These are phyloP conservation scores for Athene cunicularia DNA, from an alignment of 2,113 vertebrate genomes.

Conservation along the genomic window DNA sequence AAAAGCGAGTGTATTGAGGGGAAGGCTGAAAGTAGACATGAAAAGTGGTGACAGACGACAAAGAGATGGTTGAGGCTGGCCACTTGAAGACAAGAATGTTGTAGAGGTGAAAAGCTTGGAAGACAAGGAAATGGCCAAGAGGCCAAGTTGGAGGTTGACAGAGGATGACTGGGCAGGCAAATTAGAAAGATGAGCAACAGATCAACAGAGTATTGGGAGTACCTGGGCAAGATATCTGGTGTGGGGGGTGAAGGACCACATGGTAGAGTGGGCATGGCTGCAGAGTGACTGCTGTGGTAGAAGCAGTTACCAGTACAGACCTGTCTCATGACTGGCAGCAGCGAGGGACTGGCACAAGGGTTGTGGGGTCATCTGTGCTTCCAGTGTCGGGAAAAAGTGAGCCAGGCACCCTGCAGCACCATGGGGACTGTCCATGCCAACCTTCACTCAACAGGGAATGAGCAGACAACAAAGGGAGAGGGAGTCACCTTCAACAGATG, in stretches of 20 bases:
- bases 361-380: background rate
- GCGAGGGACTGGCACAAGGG: background rate
- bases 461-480: background rate
- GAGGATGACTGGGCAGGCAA: background rate
- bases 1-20: background rate
- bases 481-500: background rate
- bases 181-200: background rate
- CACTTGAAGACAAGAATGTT: background rate
- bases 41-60: background rate
- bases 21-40: background rate
- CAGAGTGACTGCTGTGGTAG: background rate
- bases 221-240: background rate
- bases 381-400: background rate
- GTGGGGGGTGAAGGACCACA: background rate
- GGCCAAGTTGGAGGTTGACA: background rate
- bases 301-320: background rate
- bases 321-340: background rate
- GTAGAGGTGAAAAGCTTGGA: background rate
- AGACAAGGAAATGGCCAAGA: background rate
- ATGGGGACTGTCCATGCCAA: background rate
- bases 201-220: background rate
- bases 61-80: background rate
- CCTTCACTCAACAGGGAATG: background rate
- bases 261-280: background rate
- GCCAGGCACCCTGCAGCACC: background rate